Conservation (phyloP, 2,113 vertebrate genomes). For the Scatophagus argus region DNA sequence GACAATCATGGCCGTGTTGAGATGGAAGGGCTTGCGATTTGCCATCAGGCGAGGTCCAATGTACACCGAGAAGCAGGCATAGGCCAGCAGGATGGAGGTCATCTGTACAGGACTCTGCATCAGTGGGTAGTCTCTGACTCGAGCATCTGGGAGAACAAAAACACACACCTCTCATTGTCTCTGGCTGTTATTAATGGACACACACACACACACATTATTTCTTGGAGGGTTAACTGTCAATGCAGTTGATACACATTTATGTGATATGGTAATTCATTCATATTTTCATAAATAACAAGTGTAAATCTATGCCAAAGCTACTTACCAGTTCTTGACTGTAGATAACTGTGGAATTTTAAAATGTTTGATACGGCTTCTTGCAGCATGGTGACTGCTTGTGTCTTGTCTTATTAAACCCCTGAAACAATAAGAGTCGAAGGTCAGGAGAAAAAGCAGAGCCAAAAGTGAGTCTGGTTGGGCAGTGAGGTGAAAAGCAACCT, state of each 20-base stretch:
- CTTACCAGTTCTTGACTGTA: conserved; percentile 89
- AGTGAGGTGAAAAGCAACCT: conserved; percentile 29
- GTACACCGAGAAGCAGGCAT: conserved; percentile 89
- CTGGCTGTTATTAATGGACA: not conserved
- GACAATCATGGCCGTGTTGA: conserved; percentile 92
- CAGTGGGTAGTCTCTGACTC: conserved; percentile 90
- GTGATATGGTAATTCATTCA: not conserved
- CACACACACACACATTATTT: not conserved
- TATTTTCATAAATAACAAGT: not conserved
- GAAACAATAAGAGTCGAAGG: conserved; percentile 14
- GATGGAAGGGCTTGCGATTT: conserved; percentile 91
- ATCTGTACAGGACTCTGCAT: conserved; percentile 91
- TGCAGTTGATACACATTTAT: not conserved
- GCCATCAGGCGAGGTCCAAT: conserved; percentile 94
- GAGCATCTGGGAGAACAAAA: conserved; percentile 83
- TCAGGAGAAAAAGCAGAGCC: not conserved
- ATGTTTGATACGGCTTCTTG: conserved; percentile 83
- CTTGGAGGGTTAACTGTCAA: not conserved
- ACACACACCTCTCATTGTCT: conserved; percentile 22
- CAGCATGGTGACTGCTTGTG: conserved; percentile 82
- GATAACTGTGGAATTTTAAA: conserved; percentile 80
- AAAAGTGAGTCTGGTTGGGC: conserved; percentile 7
- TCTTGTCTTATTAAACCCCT: conserved; percentile 31
- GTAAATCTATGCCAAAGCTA: not conserved
- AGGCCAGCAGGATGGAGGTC: conserved; percentile 88